Percentiles rank a stretch among this genome's conserved stretches.
Conservation (phyloP, 2,113 vertebrate species). For the Ellobius talpinus region DNA sequence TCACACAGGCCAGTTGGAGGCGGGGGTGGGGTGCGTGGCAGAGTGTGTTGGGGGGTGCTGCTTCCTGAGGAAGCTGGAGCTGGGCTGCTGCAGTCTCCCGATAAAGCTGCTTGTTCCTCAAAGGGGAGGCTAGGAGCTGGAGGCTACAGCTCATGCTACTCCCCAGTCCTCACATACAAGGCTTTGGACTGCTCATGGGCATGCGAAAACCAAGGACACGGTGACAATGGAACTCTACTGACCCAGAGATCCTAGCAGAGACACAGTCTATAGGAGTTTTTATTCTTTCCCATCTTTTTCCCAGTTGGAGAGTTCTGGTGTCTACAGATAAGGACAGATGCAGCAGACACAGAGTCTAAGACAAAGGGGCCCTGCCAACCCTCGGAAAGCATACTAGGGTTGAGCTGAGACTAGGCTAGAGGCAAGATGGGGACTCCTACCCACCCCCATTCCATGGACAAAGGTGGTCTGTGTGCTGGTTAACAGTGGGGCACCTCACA, state of each 20-base stretch:
- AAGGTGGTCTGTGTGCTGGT: conserved; percentile 69
- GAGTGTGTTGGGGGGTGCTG: background rate
- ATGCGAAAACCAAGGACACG: background rate
- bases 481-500: conserved; percentile 12
- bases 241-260: background rate
- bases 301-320: conserved; percentile 31
- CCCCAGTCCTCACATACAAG: background rate
- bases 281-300: background rate
- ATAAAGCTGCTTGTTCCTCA: conserved; percentile 70
- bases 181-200: background rate
- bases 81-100: conserved; percentile 54
- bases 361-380: background rate
- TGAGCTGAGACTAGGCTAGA: conserved; percentile 49
- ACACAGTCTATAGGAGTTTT: background rate
- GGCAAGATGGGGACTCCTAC: background rate
- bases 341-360: background rate
- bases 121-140: conserved; percentile 3
- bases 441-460: conserved; percentile 52
- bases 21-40: background rate
- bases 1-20: conserved; percentile 51
- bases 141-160: background rate
- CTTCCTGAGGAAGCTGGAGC: conserved; percentile 81
- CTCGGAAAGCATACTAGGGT: conserved; percentile 29
- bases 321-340: background rate
- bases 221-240: background rate